A percentile compares a stretch with the other conserved stretches of the same genome.
Conservation (phyloP, 2,113 vertebrate genomes). For the Oreochromis spilurus region DNA sequence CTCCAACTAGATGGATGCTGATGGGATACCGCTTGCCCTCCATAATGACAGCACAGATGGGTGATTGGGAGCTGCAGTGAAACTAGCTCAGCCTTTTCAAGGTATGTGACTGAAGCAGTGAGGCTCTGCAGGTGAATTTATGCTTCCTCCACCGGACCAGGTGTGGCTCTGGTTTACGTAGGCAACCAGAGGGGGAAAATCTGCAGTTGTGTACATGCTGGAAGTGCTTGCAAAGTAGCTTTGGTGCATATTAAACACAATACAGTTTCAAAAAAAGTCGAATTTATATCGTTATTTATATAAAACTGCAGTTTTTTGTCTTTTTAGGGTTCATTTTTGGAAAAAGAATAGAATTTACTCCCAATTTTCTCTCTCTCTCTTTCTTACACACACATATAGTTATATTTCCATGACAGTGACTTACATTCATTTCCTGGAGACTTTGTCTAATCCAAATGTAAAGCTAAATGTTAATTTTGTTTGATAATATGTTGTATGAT, state of each 20-base stretch:
- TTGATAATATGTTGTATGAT: background rate
- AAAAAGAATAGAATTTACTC: background rate
- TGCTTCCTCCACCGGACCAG: background rate
- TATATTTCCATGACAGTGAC: background rate
- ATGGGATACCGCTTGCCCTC: constrained; percentile 52
- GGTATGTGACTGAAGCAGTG: background rate
- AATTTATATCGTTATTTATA: background rate
- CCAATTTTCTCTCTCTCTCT: background rate
- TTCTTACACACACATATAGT: rapidly evolving
- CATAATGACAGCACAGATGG: constrained; percentile 36
- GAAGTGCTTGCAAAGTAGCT: background rate
- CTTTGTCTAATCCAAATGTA: background rate
- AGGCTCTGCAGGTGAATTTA: constrained; percentile 2
- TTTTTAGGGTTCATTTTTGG: background rate
- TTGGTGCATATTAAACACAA: background rate
- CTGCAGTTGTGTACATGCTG: background rate
- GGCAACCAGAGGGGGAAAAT: background rate
- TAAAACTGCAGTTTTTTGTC: rapidly evolving
- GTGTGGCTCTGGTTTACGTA: constrained; percentile 3
- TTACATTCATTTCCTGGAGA: background rate
- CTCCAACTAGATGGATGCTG: constrained; percentile 55
- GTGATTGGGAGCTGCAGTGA: background rate
- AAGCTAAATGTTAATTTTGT: background rate
- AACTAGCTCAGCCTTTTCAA: background rate
- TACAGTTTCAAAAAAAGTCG: background rate